phyloP scores from a whole-genome alignment of 1,140 invertebrate species.

The Apocrypta bakeri region DNA sequence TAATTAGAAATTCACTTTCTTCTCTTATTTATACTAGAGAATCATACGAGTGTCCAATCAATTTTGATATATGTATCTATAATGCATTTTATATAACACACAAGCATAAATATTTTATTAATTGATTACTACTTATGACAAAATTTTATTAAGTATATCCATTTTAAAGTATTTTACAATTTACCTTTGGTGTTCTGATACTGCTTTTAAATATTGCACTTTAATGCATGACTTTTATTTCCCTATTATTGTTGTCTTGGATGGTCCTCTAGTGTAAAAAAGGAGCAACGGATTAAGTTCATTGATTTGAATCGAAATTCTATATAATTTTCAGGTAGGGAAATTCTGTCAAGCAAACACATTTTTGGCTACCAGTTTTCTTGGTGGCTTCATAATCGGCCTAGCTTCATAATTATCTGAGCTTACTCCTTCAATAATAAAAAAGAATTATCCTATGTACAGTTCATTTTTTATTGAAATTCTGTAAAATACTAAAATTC shows the following conservation, averaged over 20 bases:
- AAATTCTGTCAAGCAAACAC: conserved; percentile 84
- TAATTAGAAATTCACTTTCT: conserved; percentile 29
- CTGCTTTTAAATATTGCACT: not conserved
- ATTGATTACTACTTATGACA: too few species aligned
- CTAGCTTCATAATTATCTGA: conserved; percentile 77
- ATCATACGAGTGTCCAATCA: conserved; percentile 14
- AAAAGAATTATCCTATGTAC: not conserved
- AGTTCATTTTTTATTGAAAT: not conserved
- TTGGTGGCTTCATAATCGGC: conserved; percentile 90
- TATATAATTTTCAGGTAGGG: conserved; percentile 80
- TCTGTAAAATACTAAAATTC: not conserved
- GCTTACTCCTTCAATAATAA: not conserved
- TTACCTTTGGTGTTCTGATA: not conserved
- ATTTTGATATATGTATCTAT: too few species aligned
- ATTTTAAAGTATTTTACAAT: too few species aligned
- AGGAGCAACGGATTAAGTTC: not conserved
- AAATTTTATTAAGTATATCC: too few species aligned
- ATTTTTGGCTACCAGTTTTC: conserved; percentile 86
- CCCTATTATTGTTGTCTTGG: not conserved
- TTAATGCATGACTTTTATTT: not conserved
- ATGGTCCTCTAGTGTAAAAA: conserved; percentile 43
- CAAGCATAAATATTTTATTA: too few species aligned
- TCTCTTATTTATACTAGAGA: conserved; percentile 45
- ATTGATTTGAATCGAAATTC: conserved; percentile 33
- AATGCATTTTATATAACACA: too few species aligned